Percentiles rank a stretch among this genome's conserved stretches.
phyloP scores from a whole-genome alignment of 2,113 vertebrate species.

The Thamnaconus septentrionalis region DNA sequence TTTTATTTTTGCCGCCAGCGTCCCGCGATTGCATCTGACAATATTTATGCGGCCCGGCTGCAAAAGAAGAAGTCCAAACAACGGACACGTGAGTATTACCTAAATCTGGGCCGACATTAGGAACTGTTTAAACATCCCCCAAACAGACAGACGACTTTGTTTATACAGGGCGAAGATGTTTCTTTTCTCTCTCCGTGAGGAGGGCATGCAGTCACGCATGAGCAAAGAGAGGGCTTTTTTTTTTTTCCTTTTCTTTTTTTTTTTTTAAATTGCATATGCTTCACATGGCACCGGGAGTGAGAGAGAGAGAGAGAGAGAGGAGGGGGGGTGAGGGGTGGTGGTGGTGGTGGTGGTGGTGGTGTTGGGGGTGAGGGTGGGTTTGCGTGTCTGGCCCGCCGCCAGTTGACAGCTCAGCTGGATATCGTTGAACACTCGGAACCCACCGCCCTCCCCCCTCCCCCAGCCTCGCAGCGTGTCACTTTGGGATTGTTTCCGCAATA shows the following conservation, averaged over 20 bases:
- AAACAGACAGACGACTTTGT: conserved; percentile 70
- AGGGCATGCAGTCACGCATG: conserved; percentile 78
- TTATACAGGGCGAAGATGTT: conserved; percentile 66
- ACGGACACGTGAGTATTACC: conserved; percentile 60
- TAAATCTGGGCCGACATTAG: conserved; percentile 64
- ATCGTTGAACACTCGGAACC: conserved; percentile 84
- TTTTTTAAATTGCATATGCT: conserved; percentile 82
- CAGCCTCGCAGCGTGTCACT: conserved; percentile 86
- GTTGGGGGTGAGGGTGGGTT: conserved; percentile 50
- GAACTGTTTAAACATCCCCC: conserved; percentile 68
- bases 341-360: no score
- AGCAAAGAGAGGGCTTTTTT: conserved; percentile 61
- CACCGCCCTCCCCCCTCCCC: not conserved
- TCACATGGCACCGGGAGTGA: conserved; percentile 76
- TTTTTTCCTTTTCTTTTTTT: conserved; percentile 9
- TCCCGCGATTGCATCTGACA: conserved; percentile 61
- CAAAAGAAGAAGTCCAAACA: conserved; percentile 47
- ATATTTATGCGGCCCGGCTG: conserved; percentile 62
- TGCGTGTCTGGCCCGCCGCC: conserved; percentile 90
- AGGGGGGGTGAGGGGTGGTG: not conserved
- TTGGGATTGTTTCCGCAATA: conserved; percentile 88
- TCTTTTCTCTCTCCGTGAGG: conserved; percentile 58
- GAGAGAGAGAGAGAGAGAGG: no score
- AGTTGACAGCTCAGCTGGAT: conserved; percentile 94
- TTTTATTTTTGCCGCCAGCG: conserved; percentile 37